Base-by-base conservation (phyloP, 2,113 vertebrate species). In the Chloroceryle aenea region DNA sequence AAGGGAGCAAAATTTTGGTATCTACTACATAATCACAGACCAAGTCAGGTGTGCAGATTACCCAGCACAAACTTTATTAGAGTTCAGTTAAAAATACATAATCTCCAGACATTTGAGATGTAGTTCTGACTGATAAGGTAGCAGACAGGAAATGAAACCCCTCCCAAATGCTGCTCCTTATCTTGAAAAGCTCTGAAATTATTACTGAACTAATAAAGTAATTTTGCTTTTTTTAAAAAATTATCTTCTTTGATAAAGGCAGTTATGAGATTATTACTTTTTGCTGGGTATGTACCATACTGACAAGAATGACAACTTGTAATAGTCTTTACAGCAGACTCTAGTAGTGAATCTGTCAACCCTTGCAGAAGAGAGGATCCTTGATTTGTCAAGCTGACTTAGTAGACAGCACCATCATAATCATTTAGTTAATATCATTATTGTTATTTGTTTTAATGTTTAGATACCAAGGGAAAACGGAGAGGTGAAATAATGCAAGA, bases 151-250 rank as follows among this genome's bases (percentile, higher is more conserved):
- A 98, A 98, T 98, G 98, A 98, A 98, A 98, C 97, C 96, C 97
- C 97, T 98, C 96, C 97, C 96, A 97, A 97, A 97, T 90, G 89
- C 97, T 97, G 95, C 97, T 93, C 87, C 98, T 98, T 98, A 98
- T 98, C 98, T 98, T 90, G 95, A 97, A 98, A 98, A 97, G 96
- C 96, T 97, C 98, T 95, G 96, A 97, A 98, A 98, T 98, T 98
- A 98, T 98, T 98, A 98, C 75, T 93, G 96, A 98, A 98, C 98
- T 98, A 98, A 98, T 98, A 98, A 98, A 98, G 98, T 98, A 98
- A 98, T 98, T 98, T 97, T 98, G 97, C 77, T 97, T 97, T 97
- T 94, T 58, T 62, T 12, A 0, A 91, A 91, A 98, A 98, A 94
- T 85, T 62, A 98, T 96, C 89, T 96, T 85, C 87, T 95, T 81